Evolutionary conservation across 2,888 invertebrate genomes (phyloP).

Genomic region (Leuctra nigra): DNA sequence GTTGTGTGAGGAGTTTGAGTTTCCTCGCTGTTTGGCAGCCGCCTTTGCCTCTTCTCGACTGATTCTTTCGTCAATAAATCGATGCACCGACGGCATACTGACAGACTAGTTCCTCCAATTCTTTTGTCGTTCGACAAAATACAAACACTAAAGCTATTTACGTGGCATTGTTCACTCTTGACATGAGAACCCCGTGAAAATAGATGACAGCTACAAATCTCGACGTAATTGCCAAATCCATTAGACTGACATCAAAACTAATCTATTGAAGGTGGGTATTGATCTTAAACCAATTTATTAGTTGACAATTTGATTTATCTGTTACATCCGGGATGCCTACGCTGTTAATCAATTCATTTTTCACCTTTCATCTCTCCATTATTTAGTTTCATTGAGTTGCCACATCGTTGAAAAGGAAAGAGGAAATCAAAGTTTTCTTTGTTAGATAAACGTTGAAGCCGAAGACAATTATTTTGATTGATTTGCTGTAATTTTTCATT

Average conservation of each 20-base stretch:
- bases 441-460: too few relatives aligned
- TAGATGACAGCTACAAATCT: conserved; percentile 1
- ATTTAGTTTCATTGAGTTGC: too few relatives aligned
- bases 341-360: background rate
- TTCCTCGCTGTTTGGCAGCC: too few relatives aligned
- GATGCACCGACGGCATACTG: too few relatives aligned
- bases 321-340: background rate
- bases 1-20: too few relatives aligned
- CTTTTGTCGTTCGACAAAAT: background rate
- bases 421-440: too few relatives aligned
- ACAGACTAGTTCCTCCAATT: too few relatives aligned
- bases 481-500: too few relatives aligned
- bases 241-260: background rate
- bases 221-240: conserved; percentile 10
- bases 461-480: too few relatives aligned
- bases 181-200: background rate
- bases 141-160: conserved; percentile 1
- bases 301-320: background rate
- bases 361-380: too few relatives aligned
- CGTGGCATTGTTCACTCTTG: background rate
- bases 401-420: too few relatives aligned
- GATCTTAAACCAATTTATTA: background rate
- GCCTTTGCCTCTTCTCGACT: too few relatives aligned
- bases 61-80: conserved; percentile 29
- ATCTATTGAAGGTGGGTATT: background rate